phyloP scores from a whole-genome alignment of 2,113 vertebrate genomes.

The Telmatochromis sp. region DNA sequence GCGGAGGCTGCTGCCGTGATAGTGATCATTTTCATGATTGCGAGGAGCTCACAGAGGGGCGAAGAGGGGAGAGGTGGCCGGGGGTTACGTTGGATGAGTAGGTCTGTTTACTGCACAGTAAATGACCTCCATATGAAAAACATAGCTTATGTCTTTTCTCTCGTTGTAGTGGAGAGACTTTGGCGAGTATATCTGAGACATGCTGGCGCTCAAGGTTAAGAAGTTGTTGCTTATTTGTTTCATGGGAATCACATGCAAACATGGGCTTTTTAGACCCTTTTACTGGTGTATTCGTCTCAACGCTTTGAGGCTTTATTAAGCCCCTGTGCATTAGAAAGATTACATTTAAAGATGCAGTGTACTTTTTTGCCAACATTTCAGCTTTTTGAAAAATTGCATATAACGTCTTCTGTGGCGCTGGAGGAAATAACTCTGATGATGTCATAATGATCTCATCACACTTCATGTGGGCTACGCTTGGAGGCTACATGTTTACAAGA shows the following conservation, averaged over 20 bases:
- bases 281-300: not conserved
- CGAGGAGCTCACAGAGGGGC: constrained; percentile 70
- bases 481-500: not conserved
- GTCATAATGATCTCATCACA: not conserved
- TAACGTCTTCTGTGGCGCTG: not conserved
- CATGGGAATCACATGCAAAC: not conserved
- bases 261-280: not conserved
- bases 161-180: not conserved
- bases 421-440: not conserved
- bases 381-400: not conserved
- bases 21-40: constrained; percentile 94
- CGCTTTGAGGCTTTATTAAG: not conserved
- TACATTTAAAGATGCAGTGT: not conserved
- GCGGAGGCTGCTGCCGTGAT: constrained; percentile 65
- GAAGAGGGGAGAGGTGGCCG: not conserved
- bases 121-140: constrained; percentile 18
- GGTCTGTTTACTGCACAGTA: constrained; percentile 74
- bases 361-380: not conserved
- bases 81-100: constrained; percentile 69
- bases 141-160: not conserved
- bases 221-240: not conserved
- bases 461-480: not conserved
- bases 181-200: not conserved
- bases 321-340: not conserved
- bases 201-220: constrained; percentile 22